A percentile compares a stretch with the other conserved stretches of the same genome.
phyloP scores from a whole-genome alignment of 2,888 invertebrate genomes.

The Brachylomia viminalis region DNA sequence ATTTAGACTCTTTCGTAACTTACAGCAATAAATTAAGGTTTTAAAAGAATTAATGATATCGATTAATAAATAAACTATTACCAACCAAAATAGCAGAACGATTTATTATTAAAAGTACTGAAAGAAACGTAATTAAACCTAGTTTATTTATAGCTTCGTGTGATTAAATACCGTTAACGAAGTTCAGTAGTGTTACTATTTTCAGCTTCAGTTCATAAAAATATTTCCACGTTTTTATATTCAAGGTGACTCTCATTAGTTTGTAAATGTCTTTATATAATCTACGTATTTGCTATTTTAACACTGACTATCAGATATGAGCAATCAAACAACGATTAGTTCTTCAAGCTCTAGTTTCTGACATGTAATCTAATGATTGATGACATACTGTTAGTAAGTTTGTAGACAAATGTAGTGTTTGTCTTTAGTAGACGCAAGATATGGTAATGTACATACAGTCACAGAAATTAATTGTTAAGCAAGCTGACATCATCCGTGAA shows the following conservation, averaged over 20 bases:
- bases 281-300: slow-evolving; percentile 6
- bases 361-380: background rate
- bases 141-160: slow-evolving; percentile 43
- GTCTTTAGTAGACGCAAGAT: too few relatives aligned
- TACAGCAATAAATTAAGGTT: background rate
- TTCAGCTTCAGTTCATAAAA: slow-evolving; percentile 37
- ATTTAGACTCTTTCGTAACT: background rate
- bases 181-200: slow-evolving; percentile 35
- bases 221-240: slow-evolving; percentile 35
- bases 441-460: background rate
- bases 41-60: background rate
- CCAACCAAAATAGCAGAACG: slow-evolving; percentile 12
- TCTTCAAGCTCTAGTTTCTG: slow-evolving; percentile 7
- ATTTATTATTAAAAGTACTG: slow-evolving; percentile 40
- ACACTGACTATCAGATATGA: slow-evolving; percentile 19
- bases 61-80: slow-evolving; percentile 16
- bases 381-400: slow-evolving; percentile 2
- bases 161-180: slow-evolving; percentile 21
- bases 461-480: too few relatives aligned
- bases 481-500: background rate
- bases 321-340: slow-evolving; percentile 40
- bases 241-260: slow-evolving; percentile 43
- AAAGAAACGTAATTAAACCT: slow-evolving; percentile 45
- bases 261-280: background rate
- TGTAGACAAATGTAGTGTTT: background rate